A percentile compares a stretch with the other conserved stretches of the same genome.
Evolutionary conservation across 1,140 invertebrate species (phyloP).

Genomic region (Drosophila insularis): DNA sequence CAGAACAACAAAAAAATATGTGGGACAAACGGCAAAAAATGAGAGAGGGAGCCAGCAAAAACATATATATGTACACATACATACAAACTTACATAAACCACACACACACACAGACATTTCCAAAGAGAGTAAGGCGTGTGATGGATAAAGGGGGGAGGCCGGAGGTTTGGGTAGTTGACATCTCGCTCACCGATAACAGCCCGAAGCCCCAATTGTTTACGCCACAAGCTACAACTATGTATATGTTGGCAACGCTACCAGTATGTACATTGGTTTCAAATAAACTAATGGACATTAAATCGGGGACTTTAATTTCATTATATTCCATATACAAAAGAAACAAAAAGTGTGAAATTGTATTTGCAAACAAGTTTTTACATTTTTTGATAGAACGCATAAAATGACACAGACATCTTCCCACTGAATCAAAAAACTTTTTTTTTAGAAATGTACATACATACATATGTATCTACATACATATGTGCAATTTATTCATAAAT

Average conservation of each 20-base stretch:
- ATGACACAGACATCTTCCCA: too few species aligned
- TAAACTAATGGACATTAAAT: slow-evolving; percentile 18
- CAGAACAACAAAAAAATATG: slow-evolving; percentile 76
- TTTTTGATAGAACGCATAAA: too few species aligned
- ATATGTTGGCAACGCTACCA: slow-evolving; percentile 37
- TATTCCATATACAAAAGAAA: too few species aligned
- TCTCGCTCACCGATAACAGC: slow-evolving; percentile 2
- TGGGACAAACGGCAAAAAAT: slow-evolving; percentile 57
- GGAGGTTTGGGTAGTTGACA: slow-evolving; percentile 4
- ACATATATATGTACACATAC: background rate
- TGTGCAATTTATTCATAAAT: too few species aligned
- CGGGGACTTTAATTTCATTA: background rate
- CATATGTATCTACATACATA: too few species aligned
- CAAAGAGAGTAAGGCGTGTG: slow-evolving; percentile 9
- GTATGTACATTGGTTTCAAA: slow-evolving; percentile 17
- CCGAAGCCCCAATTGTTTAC: slow-evolving; percentile 50
- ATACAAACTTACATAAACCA: background rate
- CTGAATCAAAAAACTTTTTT: too few species aligned
- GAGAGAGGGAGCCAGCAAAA: slow-evolving; percentile 22
- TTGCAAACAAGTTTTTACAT: too few species aligned
- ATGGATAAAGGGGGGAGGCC: background rate
- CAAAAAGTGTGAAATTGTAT: too few species aligned
- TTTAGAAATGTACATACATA: too few species aligned
- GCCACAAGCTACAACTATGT: slow-evolving; percentile 47
- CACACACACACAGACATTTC: background rate